These are phyloP conservation scores for Porites lutea DNA, from an alignment of 64 coral and sea anemone genomes.

Conservation along the genomic window DNA sequence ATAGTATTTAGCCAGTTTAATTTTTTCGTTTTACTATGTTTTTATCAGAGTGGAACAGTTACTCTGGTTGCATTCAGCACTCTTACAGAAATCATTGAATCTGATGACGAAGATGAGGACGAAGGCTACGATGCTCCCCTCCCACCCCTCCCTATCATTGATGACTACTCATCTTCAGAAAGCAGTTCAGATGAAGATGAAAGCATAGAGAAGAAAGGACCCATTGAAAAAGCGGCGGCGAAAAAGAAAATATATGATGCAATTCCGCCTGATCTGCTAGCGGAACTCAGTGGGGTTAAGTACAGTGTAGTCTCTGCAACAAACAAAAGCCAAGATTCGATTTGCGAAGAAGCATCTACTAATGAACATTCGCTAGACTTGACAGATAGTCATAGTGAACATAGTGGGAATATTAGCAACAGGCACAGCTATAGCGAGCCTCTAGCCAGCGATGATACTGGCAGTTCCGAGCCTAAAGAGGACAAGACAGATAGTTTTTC, in stretches of 20 bases:
- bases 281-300: slow-evolving; percentile 21
- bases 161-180: slow-evolving; percentile 82
- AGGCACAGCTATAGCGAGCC: slow-evolving; percentile 81
- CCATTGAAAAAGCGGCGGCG: background rate
- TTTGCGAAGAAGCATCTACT: slow-evolving; percentile 24
- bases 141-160: slow-evolving; percentile 67
- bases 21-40: background rate
- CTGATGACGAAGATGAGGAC: slow-evolving; percentile 1
- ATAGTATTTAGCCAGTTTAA: too few relatives aligned
- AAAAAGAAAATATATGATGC: slow-evolving; percentile 29
- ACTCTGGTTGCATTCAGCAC: slow-evolving; percentile 45
- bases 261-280: slow-evolving; percentile 42
- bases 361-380: slow-evolving; percentile 61
- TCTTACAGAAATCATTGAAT: background rate
- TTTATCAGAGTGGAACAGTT: background rate
- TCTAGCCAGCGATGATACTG: slow-evolving; percentile 68
- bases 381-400: slow-evolving; percentile 86
- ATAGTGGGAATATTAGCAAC: slow-evolving; percentile 65
- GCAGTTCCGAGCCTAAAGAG: slow-evolving; percentile 66
- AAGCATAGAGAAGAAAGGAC: slow-evolving; percentile 49
- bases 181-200: slow-evolving; percentile 95
- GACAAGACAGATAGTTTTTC: slow-evolving; percentile 49
- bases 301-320: background rate
- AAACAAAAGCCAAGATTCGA: slow-evolving; percentile 49
- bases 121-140: slow-evolving; percentile 79